phyloP scores from a whole-genome alignment of 2,113 vertebrate genomes.

The Carettochelys insculpta region DNA sequence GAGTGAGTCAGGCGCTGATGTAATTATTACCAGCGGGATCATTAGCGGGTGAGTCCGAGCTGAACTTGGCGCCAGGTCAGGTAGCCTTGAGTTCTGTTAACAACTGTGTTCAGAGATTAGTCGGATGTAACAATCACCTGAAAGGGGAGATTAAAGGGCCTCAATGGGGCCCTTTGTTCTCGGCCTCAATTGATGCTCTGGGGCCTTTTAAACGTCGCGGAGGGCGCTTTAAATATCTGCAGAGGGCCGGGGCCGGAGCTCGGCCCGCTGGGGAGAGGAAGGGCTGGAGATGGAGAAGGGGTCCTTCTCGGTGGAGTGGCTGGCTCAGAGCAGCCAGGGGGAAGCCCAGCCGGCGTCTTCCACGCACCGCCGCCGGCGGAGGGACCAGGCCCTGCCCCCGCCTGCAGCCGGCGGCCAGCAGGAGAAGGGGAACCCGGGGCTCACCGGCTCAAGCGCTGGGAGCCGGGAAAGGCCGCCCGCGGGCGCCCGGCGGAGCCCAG shows the following conservation, averaged over 20 bases:
- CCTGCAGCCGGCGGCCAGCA: neutral
- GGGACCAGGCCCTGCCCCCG: no score
- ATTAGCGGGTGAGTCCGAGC: neutral
- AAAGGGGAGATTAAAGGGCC: constrained; percentile 67
- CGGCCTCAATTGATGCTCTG: constrained; percentile 54
- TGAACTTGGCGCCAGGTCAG: constrained; percentile 66
- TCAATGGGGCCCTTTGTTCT: constrained; percentile 58
- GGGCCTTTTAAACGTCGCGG: constrained; percentile 7
- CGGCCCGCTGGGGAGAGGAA: neutral
- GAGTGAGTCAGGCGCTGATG: neutral
- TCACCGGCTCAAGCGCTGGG: neutral
- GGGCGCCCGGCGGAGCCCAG: neutral
- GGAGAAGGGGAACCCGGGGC: neutral
- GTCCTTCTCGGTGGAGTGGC: constrained; percentile 84
- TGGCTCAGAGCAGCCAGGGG: constrained; percentile 80
- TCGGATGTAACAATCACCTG: constrained; percentile 67
- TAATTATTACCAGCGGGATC: constrained; percentile 10
- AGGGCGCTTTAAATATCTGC: constrained; percentile 56
- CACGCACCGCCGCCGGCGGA: neutral
- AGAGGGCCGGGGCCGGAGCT: neutral
- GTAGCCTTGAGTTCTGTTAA: constrained; percentile 38
- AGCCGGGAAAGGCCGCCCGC: neutral
- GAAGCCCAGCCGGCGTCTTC: neutral
- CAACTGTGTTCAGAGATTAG: constrained; percentile 44
- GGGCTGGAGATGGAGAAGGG: constrained; percentile 35